These are phyloP conservation scores for Scotopteryx bipunctaria DNA, from an alignment of 2,888 invertebrate species.

Conservation along the genomic window DNA sequence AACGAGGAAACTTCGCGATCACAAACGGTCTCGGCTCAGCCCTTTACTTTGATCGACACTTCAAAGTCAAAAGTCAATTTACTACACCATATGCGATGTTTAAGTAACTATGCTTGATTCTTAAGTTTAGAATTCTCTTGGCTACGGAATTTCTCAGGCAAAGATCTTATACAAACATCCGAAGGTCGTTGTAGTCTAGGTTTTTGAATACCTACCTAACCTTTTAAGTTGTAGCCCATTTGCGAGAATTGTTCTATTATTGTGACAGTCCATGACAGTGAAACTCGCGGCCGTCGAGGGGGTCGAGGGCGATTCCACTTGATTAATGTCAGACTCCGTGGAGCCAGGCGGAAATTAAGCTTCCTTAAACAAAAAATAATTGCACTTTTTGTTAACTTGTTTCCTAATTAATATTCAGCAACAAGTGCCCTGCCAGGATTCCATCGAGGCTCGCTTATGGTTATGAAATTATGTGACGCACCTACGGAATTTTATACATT, in stretches of 20 bases:
- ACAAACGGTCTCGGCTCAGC: conserved; percentile 67
- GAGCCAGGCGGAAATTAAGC: conserved; percentile 68
- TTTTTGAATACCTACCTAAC: too few relatives aligned
- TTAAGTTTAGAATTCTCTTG: conserved; percentile 11
- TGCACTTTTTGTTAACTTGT: conserved; percentile 77
- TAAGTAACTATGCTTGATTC: conserved; percentile 26
- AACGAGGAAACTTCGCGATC: conserved; percentile 74
- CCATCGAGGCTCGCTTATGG: conserved; percentile 41
- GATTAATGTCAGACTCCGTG: conserved; percentile 69
- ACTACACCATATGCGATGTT: conserved; percentile 47
- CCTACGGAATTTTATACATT: background rate
- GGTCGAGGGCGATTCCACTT: conserved; percentile 61
- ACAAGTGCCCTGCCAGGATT: conserved; percentile 61
- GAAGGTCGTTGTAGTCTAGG: too few relatives aligned
- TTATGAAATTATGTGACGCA: background rate
- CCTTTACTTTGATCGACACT: conserved; percentile 74
- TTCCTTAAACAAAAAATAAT: conserved; percentile 72
- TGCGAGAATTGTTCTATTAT: conserved; percentile 49
- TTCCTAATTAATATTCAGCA: conserved; percentile 74
- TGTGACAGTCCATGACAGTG: conserved; percentile 54
- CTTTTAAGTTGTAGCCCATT: conserved; percentile 4
- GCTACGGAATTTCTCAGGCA: too few relatives aligned
- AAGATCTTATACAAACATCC: too few relatives aligned
- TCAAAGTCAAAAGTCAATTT: conserved; percentile 64
- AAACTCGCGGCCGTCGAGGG: conserved; percentile 59